Base-by-base conservation (phyloP, 53 echinoderm and acorn worm genomes). In the Arbacia lixula region DNA sequence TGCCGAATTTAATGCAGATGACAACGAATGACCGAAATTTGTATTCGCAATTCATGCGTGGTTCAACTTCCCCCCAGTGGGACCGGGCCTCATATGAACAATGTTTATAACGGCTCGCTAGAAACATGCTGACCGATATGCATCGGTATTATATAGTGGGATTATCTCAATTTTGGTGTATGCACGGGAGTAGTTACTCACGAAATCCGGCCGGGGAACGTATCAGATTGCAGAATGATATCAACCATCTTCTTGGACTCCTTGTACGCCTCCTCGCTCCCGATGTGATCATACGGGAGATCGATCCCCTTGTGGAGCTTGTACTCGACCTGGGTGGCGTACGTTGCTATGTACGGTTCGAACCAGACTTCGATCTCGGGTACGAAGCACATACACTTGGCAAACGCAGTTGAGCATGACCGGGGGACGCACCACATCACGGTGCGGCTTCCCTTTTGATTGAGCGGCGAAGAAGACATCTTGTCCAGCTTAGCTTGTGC, bases 321-420 rank as follows among this genome's bases (percentile, higher is more conserved):
- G 16, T 29, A 46, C 72, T 71, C 72, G 16, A 17, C 10, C 14
- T 30, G 12, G 1, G 50, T 12, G 1, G 4, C 3, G 31, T 46
- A 49, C 1, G 19, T 27, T 42, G 27, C 42, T 1, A 43, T n/a
- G 11, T 83, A 83, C 29, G 83, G 83, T 66, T 83, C 83, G 66
- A 83, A 66, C 83, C 83, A 83, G 33, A 83, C 83, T 21, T 83
- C 83, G 31, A 16, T 66, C 28, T 50, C 51, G n/a, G 46, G 66
- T 10, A 83, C 43, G 53, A 50, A 66, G 40, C 66, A 51, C 46
- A 83, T 63, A 51, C 83, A 83, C 67, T 83, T 83, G 16, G 83
- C 66, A 33, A 83, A 66, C n/a, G 66, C 83, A 0, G 83, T 66
- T 12, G 66, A 66, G 83, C 28, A 66, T 8, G 83, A 33, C 2